Conservation (phyloP, 2,888 invertebrate genomes). For the Incurvaria masculella region DNA sequence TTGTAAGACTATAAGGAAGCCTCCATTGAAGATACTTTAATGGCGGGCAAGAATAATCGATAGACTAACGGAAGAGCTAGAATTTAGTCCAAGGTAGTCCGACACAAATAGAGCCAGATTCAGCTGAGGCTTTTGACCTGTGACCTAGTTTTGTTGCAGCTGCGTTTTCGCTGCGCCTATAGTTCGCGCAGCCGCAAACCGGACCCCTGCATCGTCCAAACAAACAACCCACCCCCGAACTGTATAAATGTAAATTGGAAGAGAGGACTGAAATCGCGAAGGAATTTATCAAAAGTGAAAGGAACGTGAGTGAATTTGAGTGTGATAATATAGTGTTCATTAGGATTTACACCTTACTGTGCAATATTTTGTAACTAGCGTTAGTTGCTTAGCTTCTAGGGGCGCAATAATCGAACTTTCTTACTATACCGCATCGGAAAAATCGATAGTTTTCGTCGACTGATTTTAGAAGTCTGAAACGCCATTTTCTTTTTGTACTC, state of each 20-base stretch:
- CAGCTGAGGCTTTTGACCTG: conserved; percentile 32
- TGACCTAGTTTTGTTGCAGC: conserved; percentile 44
- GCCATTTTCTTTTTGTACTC: conserved; percentile 19
- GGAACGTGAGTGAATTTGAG: conserved; percentile 10
- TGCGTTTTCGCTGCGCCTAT: conserved; percentile 22
- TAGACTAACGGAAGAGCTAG: conserved; percentile 21
- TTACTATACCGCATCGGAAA: too few species aligned
- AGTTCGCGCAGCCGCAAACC: conserved; percentile 30
- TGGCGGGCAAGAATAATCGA: conserved; percentile 6
- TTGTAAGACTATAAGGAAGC: conserved; percentile 29
- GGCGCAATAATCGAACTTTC: too few species aligned
- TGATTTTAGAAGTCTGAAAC: conserved; percentile 36
- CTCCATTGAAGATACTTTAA: conserved; percentile 23
- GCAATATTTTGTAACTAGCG: conserved; percentile 16
- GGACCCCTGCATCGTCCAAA: conserved; percentile 21
- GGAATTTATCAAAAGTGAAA: conserved; percentile 27
- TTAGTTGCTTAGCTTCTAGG: conserved; percentile 23
- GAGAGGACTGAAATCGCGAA: conserved; percentile 11
- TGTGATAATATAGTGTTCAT: conserved; percentile 52
- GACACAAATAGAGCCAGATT: conserved; percentile 9
- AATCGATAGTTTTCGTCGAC: conserved; percentile 35
- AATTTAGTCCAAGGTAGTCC: conserved; percentile 20
- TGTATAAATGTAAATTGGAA: conserved; percentile 4
- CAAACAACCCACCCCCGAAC: conserved; percentile 8
- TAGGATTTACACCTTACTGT: conserved; percentile 24